These are phyloP conservation scores for Catalaphyllia jardinei DNA, from an alignment of 64 coral and sea anemone species.

Conservation along the genomic window DNA sequence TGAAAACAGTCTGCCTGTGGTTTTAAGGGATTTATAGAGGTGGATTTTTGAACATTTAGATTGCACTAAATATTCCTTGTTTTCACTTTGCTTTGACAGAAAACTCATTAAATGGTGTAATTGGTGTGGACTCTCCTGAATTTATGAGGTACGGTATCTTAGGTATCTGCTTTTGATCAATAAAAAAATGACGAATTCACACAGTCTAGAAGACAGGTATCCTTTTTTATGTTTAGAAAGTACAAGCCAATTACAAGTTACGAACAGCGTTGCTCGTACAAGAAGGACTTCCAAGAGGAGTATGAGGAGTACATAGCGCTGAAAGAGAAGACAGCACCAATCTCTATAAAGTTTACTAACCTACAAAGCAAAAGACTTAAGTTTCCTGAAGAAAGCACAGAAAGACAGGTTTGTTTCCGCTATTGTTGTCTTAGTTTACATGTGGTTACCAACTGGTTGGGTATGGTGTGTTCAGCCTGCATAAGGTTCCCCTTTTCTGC, in stretches of 20 bases:
- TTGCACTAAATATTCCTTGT: neutral
- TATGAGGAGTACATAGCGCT: slow-evolving; percentile 61
- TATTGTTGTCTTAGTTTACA: neutral
- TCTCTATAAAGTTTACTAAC: slow-evolving; percentile 73
- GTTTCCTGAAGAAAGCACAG: slow-evolving; percentile 54
- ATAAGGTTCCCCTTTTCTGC: too few relatives aligned
- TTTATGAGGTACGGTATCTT: neutral
- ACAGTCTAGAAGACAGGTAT: neutral
- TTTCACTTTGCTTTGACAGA: neutral
- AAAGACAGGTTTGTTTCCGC: slow-evolving; percentile 68
- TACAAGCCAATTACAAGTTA: slow-evolving; percentile 76
- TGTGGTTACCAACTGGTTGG: neutral
- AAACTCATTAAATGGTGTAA: slow-evolving; percentile 39
- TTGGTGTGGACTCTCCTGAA: slow-evolving; percentile 32
- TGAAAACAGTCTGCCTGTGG: too few relatives aligned
- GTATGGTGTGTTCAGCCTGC: too few relatives aligned
- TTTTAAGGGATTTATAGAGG: too few relatives aligned
- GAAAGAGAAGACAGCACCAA: slow-evolving; percentile 50
- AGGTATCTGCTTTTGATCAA: too few relatives aligned
- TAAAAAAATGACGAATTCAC: too few relatives aligned
- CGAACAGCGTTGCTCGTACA: slow-evolving; percentile 79
- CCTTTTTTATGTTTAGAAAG: slow-evolving; percentile 41
- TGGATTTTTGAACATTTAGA: too few relatives aligned
- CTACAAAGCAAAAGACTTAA: slow-evolving; percentile 64
- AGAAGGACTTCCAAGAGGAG: slow-evolving; percentile 73